Conservation (phyloP, 1,140 invertebrate species). For the Andricus grossulariae region DNA sequence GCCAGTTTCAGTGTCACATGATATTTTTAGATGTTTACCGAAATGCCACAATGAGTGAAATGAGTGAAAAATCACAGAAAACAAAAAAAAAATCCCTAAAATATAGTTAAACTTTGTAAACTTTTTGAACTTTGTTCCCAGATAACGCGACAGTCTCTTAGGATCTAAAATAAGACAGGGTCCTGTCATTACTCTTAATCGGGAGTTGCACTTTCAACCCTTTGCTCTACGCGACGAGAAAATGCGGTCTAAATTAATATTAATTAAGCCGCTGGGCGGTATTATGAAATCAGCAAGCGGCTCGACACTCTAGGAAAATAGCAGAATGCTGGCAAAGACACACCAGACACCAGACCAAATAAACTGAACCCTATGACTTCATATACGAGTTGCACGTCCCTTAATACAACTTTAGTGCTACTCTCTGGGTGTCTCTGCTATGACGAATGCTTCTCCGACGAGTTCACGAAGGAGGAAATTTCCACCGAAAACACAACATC, state of each 20-base stretch:
- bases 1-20: too few relatives aligned
- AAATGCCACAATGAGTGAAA: too few relatives aligned
- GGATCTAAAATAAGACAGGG: constrained; percentile 2
- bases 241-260: constrained; percentile 14
- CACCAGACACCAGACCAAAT: neutral
- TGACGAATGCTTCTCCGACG: constrained; percentile 17
- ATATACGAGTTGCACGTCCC: neutral
- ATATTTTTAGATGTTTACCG: too few relatives aligned
- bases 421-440: neutral
- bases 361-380: constrained; percentile 4
- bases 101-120: too few relatives aligned
- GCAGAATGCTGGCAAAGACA: neutral
- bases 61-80: too few relatives aligned
- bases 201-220: constrained; percentile 13
- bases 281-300: constrained; percentile 24
- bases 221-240: neutral
- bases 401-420: constrained; percentile 13
- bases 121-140: neutral
- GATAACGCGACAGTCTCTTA: neutral
- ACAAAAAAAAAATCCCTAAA: too few relatives aligned
- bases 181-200: constrained; percentile 6
- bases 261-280: neutral
- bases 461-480: neutral
- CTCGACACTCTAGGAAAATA: neutral
- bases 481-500: neutral